Base-by-base conservation (phyloP, 2,797 vertebrate species). In the Danio kyathit region DNA sequence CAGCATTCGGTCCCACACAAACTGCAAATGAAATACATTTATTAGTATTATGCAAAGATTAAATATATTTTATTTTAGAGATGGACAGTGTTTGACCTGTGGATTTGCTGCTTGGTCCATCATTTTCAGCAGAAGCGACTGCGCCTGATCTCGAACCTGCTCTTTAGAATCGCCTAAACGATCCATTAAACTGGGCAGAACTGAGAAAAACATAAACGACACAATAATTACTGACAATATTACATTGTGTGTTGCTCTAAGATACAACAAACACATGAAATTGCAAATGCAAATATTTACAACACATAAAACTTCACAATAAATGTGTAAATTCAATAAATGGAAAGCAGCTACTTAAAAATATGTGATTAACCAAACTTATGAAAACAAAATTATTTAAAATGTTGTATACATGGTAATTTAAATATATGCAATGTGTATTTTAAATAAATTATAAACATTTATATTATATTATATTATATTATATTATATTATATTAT, bases 61-160 rank as follows among this genome's bases (percentile, higher is more conserved):
- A 19, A 14, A 5, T 0, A 29, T 0, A 10, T 29, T 29, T 67
- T 10, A 13, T 29, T 41, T 7, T 16, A 12, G 41, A 13, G 9
- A 9, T 0, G 29, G 49, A 52, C 2, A 2, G 46, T 2, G 49
- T 6, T 38, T 29, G 13, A 97, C 97, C 96, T 99, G 98, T 48
- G 97, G 97, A 82, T 92, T 97, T 49, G 96, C 96, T 76, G 96
- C 95, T 88, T 97, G 96, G 85, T 99, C 98, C 97, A 99, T 99
- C 79, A 99, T 96, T 93, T 97, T 97, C 77, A 99, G 90, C 63
- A 99, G 93, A 78, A 99, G 94, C 0, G 94, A 89, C 73, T 98
- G 98, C 91, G 97, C 97, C 89, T 99, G 97, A 76, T 99, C 97
- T 83, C 97, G 92, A 16, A 99, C 97, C 0, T 95, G 97, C 87